Evolutionary conservation across 1,140 invertebrate species (phyloP).

Genomic region (Pemphigus obesinymphae): DNA sequence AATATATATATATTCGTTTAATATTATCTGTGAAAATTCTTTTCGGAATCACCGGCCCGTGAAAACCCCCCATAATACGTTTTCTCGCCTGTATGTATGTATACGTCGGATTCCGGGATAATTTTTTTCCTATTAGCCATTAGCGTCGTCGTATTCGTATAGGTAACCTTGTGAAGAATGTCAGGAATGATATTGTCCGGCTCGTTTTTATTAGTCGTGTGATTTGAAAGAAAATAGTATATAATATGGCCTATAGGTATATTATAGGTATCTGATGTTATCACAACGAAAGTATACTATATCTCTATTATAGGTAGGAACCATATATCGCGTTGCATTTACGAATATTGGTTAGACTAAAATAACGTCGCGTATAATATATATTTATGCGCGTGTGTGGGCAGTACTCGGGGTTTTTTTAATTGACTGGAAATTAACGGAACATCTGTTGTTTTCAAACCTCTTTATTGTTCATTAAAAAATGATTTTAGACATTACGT

Average conservation of each 20-base stretch:
- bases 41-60: slow-evolving; percentile 7
- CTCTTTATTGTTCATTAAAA: neutral
- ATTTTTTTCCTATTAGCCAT: slow-evolving; percentile 6
- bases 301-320: too few species aligned
- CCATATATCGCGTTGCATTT: neutral
- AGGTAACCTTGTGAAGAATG: slow-evolving; percentile 5
- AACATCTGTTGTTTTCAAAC: slow-evolving; percentile 15
- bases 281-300: neutral
- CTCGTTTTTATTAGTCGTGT: neutral
- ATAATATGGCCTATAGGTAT: too few species aligned
- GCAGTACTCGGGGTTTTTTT: neutral
- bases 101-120: neutral
- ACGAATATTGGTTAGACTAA: neutral
- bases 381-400: neutral
- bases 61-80: neutral
- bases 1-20: neutral
- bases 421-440: slow-evolving; percentile 6
- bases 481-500: neutral
- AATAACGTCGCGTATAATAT: too few species aligned
- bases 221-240: too few species aligned
- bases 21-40: neutral
- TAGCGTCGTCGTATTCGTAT: neutral
- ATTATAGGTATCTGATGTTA: too few species aligned
- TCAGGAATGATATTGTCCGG: neutral
- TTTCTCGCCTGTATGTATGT: neutral